Conservation (phyloP, 2,797 vertebrate species). For the Parauchenoglanis ngamensis region DNA sequence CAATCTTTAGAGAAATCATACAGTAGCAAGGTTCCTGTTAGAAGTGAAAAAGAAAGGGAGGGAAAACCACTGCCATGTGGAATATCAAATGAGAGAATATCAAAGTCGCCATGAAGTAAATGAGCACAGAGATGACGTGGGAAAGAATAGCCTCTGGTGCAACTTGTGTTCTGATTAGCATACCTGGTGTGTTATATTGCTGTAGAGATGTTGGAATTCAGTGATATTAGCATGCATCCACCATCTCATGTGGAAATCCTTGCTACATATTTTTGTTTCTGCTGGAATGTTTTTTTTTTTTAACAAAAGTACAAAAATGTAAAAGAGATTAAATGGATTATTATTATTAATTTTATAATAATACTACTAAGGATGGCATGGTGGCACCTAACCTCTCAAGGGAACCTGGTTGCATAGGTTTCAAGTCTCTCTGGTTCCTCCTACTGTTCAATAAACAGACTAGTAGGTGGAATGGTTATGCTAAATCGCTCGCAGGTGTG, state of each 20-base stretch:
- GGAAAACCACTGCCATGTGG: not conserved
- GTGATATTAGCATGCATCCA: constrained; percentile 45
- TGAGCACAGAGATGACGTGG: constrained; percentile 36
- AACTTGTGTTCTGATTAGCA: constrained; percentile 60
- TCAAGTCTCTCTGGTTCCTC: not conserved
- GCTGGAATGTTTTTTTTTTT: constrained; percentile 32
- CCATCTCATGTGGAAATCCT: constrained; percentile 37
- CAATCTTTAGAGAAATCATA: constrained; percentile 17
- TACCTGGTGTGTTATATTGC: constrained; percentile 42
- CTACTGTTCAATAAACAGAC: not conserved
- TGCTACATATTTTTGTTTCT: constrained; percentile 45
- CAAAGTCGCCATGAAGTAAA: constrained; percentile 52
- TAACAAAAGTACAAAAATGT: constrained; percentile 9
- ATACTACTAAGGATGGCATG: not conserved
- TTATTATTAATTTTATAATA: not conserved
- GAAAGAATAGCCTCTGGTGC: constrained; percentile 56
- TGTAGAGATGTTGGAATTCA: constrained; percentile 48
- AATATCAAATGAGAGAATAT: constrained; percentile 37
- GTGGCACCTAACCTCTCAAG: not conserved
- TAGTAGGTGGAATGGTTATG: not conserved
- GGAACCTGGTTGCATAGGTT: not conserved
- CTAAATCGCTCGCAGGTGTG: not conserved
- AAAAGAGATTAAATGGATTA: constrained; percentile 15
- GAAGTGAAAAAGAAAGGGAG: constrained; percentile 8
- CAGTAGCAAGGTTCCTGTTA: not conserved